Percentiles rank a stretch among this genome's conserved stretches.
These are phyloP conservation scores for Drosophila recens DNA, from an alignment of 2,888 invertebrate species.

Conservation along the genomic window DNA sequence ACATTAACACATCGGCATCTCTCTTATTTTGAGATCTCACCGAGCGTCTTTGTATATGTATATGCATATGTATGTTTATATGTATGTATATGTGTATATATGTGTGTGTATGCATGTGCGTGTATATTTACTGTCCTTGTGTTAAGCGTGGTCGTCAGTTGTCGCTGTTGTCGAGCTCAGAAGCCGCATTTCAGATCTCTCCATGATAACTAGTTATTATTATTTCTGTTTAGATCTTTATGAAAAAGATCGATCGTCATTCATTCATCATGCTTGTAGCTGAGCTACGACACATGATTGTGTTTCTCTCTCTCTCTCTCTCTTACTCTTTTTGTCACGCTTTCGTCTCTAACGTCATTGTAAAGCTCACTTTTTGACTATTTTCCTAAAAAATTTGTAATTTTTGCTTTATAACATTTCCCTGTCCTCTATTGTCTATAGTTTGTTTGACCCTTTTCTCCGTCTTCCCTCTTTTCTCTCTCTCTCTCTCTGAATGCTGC, in stretches of 20 bases:
- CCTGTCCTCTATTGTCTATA: constrained; percentile 35
- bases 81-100: background rate
- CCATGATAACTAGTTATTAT: constrained; percentile 1
- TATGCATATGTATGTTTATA: background rate
- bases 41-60: background rate
- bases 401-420: constrained; percentile 17
- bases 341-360: constrained; percentile 12
- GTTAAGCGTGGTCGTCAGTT: constrained; percentile 25
- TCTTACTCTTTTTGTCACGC: background rate
- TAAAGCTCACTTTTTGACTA: constrained; percentile 55
- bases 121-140: constrained; percentile 9
- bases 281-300: constrained; percentile 30
- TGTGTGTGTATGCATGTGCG: background rate
- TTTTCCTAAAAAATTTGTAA: constrained; percentile 34
- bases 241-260: background rate
- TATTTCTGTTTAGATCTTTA: background rate
- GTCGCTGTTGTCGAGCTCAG: constrained; percentile 29
- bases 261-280: constrained; percentile 23
- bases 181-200: constrained; percentile 10
- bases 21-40: constrained; percentile 13
- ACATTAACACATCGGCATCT: constrained; percentile 22
- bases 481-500: constrained; percentile 5
- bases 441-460: constrained; percentile 16
- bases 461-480: background rate
- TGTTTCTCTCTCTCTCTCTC: background rate